phyloP scores from a whole-genome alignment of 2,888 invertebrate genomes.

The Pristionchus entomophagus region DNA sequence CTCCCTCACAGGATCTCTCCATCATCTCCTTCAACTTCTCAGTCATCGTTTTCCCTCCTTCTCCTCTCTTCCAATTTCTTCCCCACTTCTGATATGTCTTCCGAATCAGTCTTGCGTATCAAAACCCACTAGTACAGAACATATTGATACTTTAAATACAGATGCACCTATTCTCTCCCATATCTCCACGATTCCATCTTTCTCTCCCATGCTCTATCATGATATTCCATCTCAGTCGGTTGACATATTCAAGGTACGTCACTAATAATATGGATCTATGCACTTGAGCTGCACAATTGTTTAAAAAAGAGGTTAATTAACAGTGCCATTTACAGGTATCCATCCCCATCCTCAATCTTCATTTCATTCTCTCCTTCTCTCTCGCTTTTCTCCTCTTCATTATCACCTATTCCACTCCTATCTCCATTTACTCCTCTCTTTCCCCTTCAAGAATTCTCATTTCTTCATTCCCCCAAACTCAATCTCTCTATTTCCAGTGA shows the following conservation, averaged over 20 bases:
- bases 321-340: not conserved
- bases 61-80: not conserved
- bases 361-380: not conserved
- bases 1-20: not conserved
- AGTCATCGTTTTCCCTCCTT: not conserved
- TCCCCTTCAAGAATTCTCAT: not conserved
- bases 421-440: not conserved
- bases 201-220: not conserved
- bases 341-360: not conserved
- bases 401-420: not conserved
- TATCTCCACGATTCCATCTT: not conserved
- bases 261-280: too few species aligned
- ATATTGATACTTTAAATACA: not conserved
- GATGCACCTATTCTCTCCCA: not conserved
- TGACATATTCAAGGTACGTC: not conserved
- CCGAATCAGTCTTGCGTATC: constrained; percentile 14
- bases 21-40: not conserved
- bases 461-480: not conserved
- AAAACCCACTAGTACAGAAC: too few species aligned
- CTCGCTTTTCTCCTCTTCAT: not conserved
- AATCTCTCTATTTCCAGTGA: not conserved
- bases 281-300: not conserved
- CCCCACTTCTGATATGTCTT: not conserved
- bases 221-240: not conserved
- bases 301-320: too few species aligned